A percentile compares a stretch with the other conserved stretches of the same genome.
phyloP scores from a whole-genome alignment of 2,888 invertebrate species.

The Luperina nickerlii region DNA sequence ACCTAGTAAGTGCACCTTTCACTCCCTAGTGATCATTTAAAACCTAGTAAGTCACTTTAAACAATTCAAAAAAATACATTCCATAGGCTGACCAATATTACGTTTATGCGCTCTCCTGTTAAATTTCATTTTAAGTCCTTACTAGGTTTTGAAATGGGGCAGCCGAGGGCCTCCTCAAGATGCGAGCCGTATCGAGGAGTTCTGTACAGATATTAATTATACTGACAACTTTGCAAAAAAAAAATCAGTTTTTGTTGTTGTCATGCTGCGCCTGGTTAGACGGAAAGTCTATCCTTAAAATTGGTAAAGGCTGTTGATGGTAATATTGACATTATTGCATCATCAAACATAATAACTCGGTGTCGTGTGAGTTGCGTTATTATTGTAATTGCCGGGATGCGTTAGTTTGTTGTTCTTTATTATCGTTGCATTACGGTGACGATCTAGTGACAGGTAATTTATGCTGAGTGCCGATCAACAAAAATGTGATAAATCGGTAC shows the following conservation, averaged over 20 bases:
- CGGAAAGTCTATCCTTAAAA: neutral
- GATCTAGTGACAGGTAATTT: neutral
- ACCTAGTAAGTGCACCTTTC: too few relatives aligned
- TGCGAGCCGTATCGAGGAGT: neutral
- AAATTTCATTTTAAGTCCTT: too few relatives aligned
- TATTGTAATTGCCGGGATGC: neutral
- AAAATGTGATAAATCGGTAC: neutral
- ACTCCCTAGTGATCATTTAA: too few relatives aligned
- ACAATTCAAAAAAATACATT: too few relatives aligned
- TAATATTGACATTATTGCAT: neutral
- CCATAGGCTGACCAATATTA: too few relatives aligned
- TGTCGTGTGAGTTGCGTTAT: neutral
- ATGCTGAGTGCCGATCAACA: neutral
- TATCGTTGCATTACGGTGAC: slow-evolving; percentile 32
- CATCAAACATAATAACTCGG: neutral
- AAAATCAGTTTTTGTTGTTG: too few relatives aligned
- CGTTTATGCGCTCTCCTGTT: too few relatives aligned
- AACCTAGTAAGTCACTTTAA: too few relatives aligned
- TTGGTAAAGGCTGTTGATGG: neutral
- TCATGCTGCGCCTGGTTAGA: too few relatives aligned
- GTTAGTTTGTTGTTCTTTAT: neutral
- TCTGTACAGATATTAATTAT: neutral
- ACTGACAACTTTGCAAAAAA: neutral
- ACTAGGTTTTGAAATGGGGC: too few relatives aligned
- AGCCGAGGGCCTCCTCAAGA: neutral